Conservation (phyloP, 2,797 vertebrate species). For the Sebastiscus albofasciatus region DNA sequence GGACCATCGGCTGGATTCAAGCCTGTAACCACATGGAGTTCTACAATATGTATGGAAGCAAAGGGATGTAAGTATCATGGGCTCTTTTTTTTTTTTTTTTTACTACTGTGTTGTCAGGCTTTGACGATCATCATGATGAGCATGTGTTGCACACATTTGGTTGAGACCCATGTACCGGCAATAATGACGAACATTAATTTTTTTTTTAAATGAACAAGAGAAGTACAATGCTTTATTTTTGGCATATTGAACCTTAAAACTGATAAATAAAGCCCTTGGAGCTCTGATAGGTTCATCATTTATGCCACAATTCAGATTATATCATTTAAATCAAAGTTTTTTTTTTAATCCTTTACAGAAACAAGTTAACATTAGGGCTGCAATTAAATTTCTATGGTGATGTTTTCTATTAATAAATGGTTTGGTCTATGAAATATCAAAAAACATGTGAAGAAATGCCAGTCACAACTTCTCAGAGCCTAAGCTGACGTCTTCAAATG, state of each 20-base stretch:
- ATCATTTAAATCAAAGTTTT: not conserved
- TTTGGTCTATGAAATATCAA: too few species aligned
- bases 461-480: not conserved
- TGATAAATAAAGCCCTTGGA: not conserved
- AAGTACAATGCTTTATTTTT: not conserved
- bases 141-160: not conserved
- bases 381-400: not conserved
- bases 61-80: slow-evolving; percentile 93
- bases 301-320: not conserved
- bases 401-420: not conserved
- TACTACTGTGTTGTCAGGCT: not conserved
- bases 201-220: not conserved
- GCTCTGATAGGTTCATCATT: not conserved
- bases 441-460: not conserved
- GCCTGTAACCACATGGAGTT: slow-evolving; percentile 99
- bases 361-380: not conserved
- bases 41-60: slow-evolving; percentile 94
- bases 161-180: not conserved
- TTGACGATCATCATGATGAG: not conserved
- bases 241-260: not conserved
- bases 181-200: not conserved
- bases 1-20: slow-evolving; percentile 98
- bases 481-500: not conserved
- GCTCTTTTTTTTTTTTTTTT: not conserved
- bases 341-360: not conserved